A percentile compares a stretch with the other conserved stretches of the same genome.
Evolutionary conservation across 2,797 vertebrate species (phyloP).

Genomic region (Chelidonichthys spinosus): DNA sequence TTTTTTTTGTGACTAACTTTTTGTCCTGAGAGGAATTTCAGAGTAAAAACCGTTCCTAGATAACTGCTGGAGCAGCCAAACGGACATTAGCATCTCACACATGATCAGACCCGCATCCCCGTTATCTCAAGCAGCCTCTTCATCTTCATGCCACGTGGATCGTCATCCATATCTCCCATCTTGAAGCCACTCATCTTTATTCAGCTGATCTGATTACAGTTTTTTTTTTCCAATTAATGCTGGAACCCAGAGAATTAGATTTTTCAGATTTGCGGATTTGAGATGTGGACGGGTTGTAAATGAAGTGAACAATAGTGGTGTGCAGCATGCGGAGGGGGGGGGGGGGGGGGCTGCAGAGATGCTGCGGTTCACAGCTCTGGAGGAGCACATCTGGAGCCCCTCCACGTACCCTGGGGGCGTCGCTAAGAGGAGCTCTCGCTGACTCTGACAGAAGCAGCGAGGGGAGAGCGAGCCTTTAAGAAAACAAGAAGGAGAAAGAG

Average conservation of each 20-base stretch:
- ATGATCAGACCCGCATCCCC: slow-evolving; percentile 52
- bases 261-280: slow-evolving; percentile 58
- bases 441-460: slow-evolving; percentile 31
- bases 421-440: slow-evolving; percentile 60
- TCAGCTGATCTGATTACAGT: slow-evolving; percentile 73
- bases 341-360: slow-evolving; percentile 17
- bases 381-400: slow-evolving; percentile 79
- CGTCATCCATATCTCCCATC: slow-evolving; percentile 60
- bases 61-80: slow-evolving; percentile 44
- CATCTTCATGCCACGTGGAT: slow-evolving; percentile 54
- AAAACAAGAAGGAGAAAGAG: slow-evolving; percentile 42
- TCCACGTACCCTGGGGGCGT: slow-evolving; percentile 71
- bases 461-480: slow-evolving; percentile 43
- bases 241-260: slow-evolving; percentile 52
- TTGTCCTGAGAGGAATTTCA: slow-evolving; percentile 51
- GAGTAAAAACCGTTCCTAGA: slow-evolving; percentile 62
- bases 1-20: slow-evolving; percentile 20
- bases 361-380: slow-evolving; percentile 52
- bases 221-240: slow-evolving; percentile 70
- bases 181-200: slow-evolving; percentile 66
- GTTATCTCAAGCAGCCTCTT: slow-evolving; percentile 55
- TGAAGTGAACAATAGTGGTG: slow-evolving; percentile 50
- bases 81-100: slow-evolving; percentile 54
- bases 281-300: slow-evolving; percentile 73
- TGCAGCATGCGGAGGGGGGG: background rate